Base-by-base conservation (phyloP, 2,888 invertebrate genomes). In the Nomada lathburiana region DNA sequence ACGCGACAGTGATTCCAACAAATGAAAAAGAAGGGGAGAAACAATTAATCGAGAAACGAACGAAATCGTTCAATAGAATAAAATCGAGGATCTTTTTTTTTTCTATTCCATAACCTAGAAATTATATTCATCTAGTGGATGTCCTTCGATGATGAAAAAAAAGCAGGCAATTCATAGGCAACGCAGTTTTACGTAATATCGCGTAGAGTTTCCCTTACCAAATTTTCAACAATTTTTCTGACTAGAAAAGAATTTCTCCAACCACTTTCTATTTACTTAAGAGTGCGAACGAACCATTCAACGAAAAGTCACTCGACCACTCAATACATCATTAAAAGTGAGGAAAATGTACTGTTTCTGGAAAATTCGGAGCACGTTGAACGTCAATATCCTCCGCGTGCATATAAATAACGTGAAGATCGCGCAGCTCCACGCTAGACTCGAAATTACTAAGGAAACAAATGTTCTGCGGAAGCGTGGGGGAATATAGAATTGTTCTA, bases 401-500 rank as follows among this genome's bases (percentile, higher is more conserved):
- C 2, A 26, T 57, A 59, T 68, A 79, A 68, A 68, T 72, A 79
- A 63, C 42, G n/a, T 44, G 42, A 78, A 62, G 26, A 10, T 23
- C 62, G 16, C 53, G 65, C 55, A 29, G 47, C 11, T 23, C 29
- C 72, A 47, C 18, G 23, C 55, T 26, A 63, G 55, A 72, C 47
- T 59, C 42, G 52, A 80, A 79, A 80, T 72, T 72, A 44, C 67
- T 80, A 80, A 65, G 20, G 80, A 63, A 80, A 80, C 63, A 79
- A 72, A 62, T 78, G 50, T 55, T 57, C 2, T 13, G 18, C 42
- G 16, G 63, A 4, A 44, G 52, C 57, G 59, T 16, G 11, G 47
- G 11, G 16, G 47, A 47, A 78, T 52, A 4, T 53, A 62, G 55
- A n/a, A 78, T 20, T 20, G 36, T 78, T 80, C 80, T 67, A 80